Percentiles rank a stretch among this genome's conserved stretches.
Conservation (phyloP, 2,113 vertebrate genomes). For the Bubo blakistoni region DNA sequence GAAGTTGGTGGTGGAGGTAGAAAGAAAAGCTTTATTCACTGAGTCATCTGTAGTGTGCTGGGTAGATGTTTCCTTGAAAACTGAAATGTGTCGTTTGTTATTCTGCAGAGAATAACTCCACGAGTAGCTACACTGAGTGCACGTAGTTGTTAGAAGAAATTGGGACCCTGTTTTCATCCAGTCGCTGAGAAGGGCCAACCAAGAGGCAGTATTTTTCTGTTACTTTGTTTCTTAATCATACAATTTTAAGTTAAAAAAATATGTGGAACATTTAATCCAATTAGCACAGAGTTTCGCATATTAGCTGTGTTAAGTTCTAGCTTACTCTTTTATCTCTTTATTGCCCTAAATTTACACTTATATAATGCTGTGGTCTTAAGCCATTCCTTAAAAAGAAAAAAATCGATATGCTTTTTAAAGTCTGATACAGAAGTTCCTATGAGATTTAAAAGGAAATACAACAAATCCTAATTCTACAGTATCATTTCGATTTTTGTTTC, state of each 20-base stretch:
- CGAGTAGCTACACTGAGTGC: neutral
- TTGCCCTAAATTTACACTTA: neutral
- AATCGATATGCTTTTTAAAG: neutral
- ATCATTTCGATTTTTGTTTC: neutral
- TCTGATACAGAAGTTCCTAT: neutral
- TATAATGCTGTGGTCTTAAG: neutral
- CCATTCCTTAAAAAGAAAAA: neutral
- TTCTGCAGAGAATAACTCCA: neutral
- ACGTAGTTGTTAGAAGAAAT: neutral
- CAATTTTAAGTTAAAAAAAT: neutral
- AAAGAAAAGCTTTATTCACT: neutral
- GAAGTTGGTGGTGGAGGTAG: neutral
- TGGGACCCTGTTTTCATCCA: neutral
- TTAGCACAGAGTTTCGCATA: neutral
- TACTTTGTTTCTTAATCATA: neutral
- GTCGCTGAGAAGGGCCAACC: neutral
- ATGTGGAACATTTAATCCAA: neutral
- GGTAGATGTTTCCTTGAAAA: neutral
- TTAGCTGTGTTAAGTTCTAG: neutral
- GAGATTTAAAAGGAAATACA: neutral
- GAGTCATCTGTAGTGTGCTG: neutral
- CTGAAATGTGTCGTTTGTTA: neutral
- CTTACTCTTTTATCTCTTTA: neutral
- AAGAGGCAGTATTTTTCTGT: neutral
- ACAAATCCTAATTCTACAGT: neutral